These are phyloP conservation scores for Melinaea marsaeus DNA, from an alignment of 2,888 invertebrate species.

Conservation along the genomic window DNA sequence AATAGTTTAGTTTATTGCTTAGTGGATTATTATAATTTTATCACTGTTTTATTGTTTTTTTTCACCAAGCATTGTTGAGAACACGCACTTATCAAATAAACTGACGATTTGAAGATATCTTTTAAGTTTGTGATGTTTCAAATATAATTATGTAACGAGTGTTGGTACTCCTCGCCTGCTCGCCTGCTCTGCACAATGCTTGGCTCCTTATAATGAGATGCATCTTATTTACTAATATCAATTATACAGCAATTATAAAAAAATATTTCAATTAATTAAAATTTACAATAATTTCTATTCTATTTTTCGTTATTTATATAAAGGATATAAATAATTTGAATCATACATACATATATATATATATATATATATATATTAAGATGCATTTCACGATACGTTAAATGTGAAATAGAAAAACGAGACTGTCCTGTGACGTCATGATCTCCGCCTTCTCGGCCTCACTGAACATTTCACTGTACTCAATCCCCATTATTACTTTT, in stretches of 20 bases:
- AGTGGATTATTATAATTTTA: slow-evolving; percentile 41
- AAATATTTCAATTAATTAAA: background rate
- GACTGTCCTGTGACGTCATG: slow-evolving; percentile 2
- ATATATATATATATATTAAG: background rate
- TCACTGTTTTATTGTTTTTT: slow-evolving; percentile 32
- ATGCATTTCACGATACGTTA: background rate
- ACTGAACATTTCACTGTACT: slow-evolving; percentile 2
- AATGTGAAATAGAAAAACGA: no score
- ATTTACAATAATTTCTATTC: background rate
- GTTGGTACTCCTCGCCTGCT: background rate
- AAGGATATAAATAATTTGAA: no score
- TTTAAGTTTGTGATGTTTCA: background rate
- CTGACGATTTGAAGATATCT: background rate
- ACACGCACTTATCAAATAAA: background rate
- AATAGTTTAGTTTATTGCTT: slow-evolving; percentile 53
- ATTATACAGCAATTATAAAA: background rate
- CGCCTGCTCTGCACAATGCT: background rate
- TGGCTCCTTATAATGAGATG: background rate
- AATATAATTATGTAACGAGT: background rate
- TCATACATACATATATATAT: no score
- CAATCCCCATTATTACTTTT: background rate
- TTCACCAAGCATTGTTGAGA: slow-evolving; percentile 21
- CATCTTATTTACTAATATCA: background rate
- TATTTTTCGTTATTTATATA: background rate
- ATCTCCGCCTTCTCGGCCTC: background rate